Evolutionary conservation across 2,888 invertebrate species (phyloP).

Genomic region (Apodemia zela): DNA sequence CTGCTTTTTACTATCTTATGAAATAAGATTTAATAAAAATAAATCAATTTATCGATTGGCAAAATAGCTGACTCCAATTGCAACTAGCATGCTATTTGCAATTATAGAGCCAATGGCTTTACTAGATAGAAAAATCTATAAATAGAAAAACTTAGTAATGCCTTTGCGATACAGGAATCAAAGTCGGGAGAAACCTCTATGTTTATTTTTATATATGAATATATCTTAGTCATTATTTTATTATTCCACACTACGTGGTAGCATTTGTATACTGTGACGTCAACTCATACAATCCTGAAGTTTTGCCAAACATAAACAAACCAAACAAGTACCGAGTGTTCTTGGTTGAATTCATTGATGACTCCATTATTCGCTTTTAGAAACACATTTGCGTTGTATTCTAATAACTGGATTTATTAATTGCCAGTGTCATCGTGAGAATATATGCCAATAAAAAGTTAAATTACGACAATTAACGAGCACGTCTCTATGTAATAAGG

Average conservation of each 20-base stretch:
- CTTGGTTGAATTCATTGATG: constrained; percentile 25
- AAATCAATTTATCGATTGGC: no score
- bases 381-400: constrained; percentile 7
- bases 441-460: no score
- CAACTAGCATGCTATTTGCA: no score
- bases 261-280: constrained; percentile 20
- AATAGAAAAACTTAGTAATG: no score
- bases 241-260: neutral
- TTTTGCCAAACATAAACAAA: constrained; percentile 29
- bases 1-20: no score
- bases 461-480: no score
- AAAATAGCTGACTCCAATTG: no score
- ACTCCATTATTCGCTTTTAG: constrained; percentile 19
- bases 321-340: constrained; percentile 20
- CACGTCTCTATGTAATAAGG: no score
- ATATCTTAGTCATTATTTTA: neutral
- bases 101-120: no score
- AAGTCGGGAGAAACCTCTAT: neutral
- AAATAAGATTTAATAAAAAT: no score
- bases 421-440: no score
- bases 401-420: neutral
- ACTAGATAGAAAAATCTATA: no score
- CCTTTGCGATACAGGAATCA: neutral
- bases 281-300: constrained; percentile 19
- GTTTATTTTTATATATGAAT: neutral